These are phyloP conservation scores for Ochropacha duplaris DNA, from an alignment of 2,888 invertebrate species.

Conservation along the genomic window DNA sequence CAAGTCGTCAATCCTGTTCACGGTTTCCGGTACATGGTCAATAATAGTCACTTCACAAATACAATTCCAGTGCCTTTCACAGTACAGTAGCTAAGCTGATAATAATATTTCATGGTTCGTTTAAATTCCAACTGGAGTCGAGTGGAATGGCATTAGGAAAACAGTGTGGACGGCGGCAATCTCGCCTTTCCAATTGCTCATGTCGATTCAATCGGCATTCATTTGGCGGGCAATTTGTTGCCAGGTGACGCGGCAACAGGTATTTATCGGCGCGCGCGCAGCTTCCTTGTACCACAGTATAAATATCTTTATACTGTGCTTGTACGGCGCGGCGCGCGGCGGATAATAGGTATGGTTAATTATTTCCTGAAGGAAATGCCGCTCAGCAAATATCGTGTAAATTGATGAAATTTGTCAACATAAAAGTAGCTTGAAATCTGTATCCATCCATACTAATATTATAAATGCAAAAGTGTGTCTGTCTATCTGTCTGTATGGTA, in stretches of 20 bases:
- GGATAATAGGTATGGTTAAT: not conserved
- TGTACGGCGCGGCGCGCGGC: not conserved
- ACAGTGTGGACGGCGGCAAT: constrained; percentile 9
- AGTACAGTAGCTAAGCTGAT: constrained; percentile 2
- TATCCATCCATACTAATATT: too few species aligned
- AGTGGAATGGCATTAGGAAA: constrained; percentile 10
- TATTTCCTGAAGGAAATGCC: not conserved
- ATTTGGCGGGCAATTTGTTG: constrained; percentile 54
- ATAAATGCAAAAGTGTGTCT: too few species aligned
- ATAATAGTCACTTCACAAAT: too few species aligned
- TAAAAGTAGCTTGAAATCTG: too few species aligned
- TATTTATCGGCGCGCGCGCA: constrained; percentile 22
- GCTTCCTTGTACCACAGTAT: too few species aligned
- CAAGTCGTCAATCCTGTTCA: too few species aligned
- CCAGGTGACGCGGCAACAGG: constrained; percentile 25
- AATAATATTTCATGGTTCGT: constrained; percentile 10
- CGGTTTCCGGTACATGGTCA: too few species aligned
- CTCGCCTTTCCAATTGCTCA: constrained; percentile 22
- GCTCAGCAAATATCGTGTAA: too few species aligned
- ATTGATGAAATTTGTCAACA: too few species aligned
- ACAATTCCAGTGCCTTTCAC: not conserved
- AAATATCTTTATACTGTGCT: too few species aligned
- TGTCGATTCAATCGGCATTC: constrained; percentile 48
- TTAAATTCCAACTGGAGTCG: constrained; percentile 7
- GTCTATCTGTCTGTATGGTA: too few species aligned